Conservation (phyloP, 2,888 invertebrate genomes). For the Ormyrus labotus region DNA sequence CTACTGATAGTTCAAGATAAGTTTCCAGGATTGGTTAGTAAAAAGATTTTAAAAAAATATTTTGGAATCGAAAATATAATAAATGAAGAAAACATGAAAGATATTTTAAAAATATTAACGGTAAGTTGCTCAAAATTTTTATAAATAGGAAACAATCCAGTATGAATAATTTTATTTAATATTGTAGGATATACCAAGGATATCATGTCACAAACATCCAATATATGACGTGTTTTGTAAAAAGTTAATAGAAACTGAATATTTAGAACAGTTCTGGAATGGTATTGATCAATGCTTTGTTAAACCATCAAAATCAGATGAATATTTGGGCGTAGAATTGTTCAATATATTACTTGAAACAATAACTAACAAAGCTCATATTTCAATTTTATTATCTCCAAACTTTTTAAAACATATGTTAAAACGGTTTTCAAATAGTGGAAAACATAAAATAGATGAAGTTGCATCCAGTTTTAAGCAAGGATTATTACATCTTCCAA, state of each 20-base stretch:
- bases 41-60: slow-evolving; percentile 78
- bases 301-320: slow-evolving; percentile 79
- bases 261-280: slow-evolving; percentile 79
- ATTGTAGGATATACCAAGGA: slow-evolving; percentile 80
- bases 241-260: slow-evolving; percentile 77
- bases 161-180: slow-evolving; percentile 51
- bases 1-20: slow-evolving; percentile 77
- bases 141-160: slow-evolving; percentile 14
- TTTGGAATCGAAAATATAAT: slow-evolving; percentile 79
- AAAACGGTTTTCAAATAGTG: slow-evolving; percentile 80
- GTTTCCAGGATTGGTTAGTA: slow-evolving; percentile 77
- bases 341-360: slow-evolving; percentile 78
- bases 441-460: slow-evolving; percentile 79
- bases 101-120: slow-evolving; percentile 80
- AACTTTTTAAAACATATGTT: slow-evolving; percentile 82
- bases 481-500: slow-evolving; percentile 77
- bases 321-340: slow-evolving; percentile 80
- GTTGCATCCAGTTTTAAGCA: slow-evolving; percentile 79
- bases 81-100: slow-evolving; percentile 78
- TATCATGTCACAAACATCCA: slow-evolving; percentile 80
- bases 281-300: slow-evolving; percentile 76
- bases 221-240: slow-evolving; percentile 80
- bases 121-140: slow-evolving; percentile 74
- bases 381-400: slow-evolving; percentile 80
- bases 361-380: slow-evolving; percentile 76